These are phyloP conservation scores for Drosophila melanica DNA, from an alignment of 1,140 invertebrate species.

Conservation along the genomic window DNA sequence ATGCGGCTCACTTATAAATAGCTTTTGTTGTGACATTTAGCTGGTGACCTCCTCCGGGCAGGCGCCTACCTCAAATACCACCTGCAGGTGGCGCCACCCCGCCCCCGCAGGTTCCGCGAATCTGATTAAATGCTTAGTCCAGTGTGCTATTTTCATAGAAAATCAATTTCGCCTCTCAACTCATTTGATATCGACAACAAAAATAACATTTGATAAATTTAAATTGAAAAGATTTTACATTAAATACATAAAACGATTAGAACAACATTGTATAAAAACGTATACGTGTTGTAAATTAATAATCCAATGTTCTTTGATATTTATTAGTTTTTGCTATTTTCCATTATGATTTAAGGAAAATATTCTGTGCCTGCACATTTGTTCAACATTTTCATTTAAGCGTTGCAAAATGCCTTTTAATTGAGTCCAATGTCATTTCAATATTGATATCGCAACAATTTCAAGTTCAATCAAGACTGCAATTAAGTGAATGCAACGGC, in stretches of 20 bases:
- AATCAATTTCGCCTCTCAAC: constrained; percentile 51
- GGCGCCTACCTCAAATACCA: constrained; percentile 3
- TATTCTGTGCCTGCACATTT: too few species aligned
- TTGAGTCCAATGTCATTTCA: background rate
- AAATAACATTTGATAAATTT: too few species aligned
- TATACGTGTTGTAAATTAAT: too few species aligned
- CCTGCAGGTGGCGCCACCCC: background rate
- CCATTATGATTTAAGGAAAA: too few species aligned
- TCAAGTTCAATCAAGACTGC: background rate
- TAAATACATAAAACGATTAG: too few species aligned
- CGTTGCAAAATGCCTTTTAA: background rate
- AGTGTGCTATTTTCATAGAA: constrained; percentile 62
- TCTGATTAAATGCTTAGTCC: constrained; percentile 23
- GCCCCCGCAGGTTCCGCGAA: background rate
- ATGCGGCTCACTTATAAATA: constrained; percentile 65
- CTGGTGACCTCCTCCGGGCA: constrained; percentile 38
- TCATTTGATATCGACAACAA: background rate
- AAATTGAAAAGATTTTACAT: too few species aligned
- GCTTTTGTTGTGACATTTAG: constrained; percentile 76
- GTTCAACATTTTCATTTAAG: background rate
- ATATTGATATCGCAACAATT: background rate
- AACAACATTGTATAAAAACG: too few species aligned
- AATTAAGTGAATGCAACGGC: background rate
- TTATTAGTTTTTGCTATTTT: too few species aligned
- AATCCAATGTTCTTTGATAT: too few species aligned